phyloP scores from a whole-genome alignment of 1,140 invertebrate genomes.

The Solenopsis invicta region DNA sequence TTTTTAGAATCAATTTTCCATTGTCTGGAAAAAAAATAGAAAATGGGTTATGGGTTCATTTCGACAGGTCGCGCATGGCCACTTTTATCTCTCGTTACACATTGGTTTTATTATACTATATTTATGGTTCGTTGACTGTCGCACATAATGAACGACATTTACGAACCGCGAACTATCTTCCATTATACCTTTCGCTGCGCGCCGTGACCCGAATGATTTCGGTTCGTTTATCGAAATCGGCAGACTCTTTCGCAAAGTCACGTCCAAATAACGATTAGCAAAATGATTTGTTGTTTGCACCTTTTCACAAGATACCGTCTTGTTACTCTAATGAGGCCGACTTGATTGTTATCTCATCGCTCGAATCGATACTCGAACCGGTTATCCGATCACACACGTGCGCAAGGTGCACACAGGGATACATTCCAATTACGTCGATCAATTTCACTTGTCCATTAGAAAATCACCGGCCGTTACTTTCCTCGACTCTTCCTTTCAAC shows the following conservation, averaged over 20 bases:
- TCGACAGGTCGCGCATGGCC: not conserved
- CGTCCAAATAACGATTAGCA: not conserved
- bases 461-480: slow-evolving; percentile 29
- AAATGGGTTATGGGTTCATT: slow-evolving; percentile 21
- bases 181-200: not conserved
- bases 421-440: slow-evolving; percentile 53
- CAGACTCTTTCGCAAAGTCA: not conserved
- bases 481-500: slow-evolving; percentile 33
- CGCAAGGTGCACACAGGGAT: slow-evolving; percentile 5
- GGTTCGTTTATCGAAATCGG: slow-evolving; percentile 15
- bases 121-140: slow-evolving; percentile 36
- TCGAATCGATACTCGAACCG: slow-evolving; percentile 19
- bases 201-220: not conserved
- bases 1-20: slow-evolving; percentile 28
- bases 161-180: not conserved
- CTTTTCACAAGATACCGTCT: not conserved
- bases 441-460: slow-evolving; percentile 55
- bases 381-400: slow-evolving; percentile 15
- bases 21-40: slow-evolving; percentile 10
- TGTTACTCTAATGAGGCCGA: slow-evolving; percentile 29
- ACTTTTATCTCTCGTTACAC: not conserved
- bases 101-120: slow-evolving; percentile 47
- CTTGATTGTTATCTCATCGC: slow-evolving; percentile 29
- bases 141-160: slow-evolving; percentile 24
- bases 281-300: slow-evolving; percentile 16